Evolutionary conservation across 1,140 invertebrate genomes (phyloP), one percentile per base, ranked within the genome.

Genomic region (Drosophila repleta): DNA sequence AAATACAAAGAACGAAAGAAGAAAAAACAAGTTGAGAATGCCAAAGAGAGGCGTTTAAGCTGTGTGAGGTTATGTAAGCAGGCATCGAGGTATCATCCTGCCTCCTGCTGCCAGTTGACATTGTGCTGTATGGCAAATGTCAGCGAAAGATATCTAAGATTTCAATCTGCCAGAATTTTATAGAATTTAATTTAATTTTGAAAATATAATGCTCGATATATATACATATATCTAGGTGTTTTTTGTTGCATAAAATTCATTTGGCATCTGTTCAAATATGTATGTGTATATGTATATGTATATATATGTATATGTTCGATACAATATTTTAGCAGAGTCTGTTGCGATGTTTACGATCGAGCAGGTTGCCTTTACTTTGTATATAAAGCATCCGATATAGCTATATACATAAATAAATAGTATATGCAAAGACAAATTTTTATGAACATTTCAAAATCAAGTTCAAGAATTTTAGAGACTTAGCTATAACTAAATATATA

Each of bases 261-360:
- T 81, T 87, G 83, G 83, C 83, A 87, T 66, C 62, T 61, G 48
- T 88, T 87, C 83, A 87, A 87, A 87, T 88, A 88, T 83, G 66
- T 88, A 60, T 72, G 55, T 66, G 52, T 18, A 66, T 65, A 43
- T 17, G 18, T 43, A 15, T 43, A 5, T 2, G 8, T 43, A 17
- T 15, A 83, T 76, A 11, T 17, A 7, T 41, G 3, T n/a, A 76
- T 76, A 87, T 85, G 82, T 87, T 81, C 48, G 24, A 32, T 79
- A 72, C 69, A 61, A 81, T 81, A 72, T 73, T 15, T 15, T 76
- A 56, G 56, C 49, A 55, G 7, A 53, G 37, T 68, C 56, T 43
- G 57, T 68, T 57, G 66, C 24, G 64, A 65, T 56, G 60, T 69
- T 60, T 69, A 65, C 55, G 57, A 69, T 49, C 63, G 10, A n/a